phyloP scores from a whole-genome alignment of 1,140 invertebrate species.

The Chrysomallon squamiferum region DNA sequence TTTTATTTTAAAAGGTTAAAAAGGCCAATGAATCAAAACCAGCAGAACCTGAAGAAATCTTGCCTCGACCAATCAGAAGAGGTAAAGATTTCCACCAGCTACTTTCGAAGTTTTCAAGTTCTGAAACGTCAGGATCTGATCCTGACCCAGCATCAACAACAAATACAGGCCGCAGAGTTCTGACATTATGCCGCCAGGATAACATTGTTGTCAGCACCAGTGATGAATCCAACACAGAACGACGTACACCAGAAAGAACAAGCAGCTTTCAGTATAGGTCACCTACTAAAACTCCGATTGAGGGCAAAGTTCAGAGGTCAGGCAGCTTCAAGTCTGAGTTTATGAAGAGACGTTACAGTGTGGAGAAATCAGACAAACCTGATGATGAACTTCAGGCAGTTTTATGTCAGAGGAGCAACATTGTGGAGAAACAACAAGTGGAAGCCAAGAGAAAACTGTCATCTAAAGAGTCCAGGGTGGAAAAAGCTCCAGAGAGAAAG shows the following conservation, averaged over 20 bases:
- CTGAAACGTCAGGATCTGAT: slow-evolving; percentile 27
- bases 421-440: slow-evolving; percentile 1
- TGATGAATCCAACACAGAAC: slow-evolving; percentile 15
- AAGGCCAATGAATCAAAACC: neutral
- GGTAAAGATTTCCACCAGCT: slow-evolving; percentile 23
- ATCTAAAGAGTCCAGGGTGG: neutral
- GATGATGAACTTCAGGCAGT: slow-evolving; percentile 10
- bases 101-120: slow-evolving; percentile 30
- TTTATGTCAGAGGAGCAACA: neutral
- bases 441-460: neutral
- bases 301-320: slow-evolving; percentile 9
- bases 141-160: slow-evolving; percentile 11
- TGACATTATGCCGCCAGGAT: neutral
- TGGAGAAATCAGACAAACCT: slow-evolving; percentile 4
- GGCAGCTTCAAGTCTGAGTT: slow-evolving; percentile 25
- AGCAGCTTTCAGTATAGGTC: slow-evolving; percentile 10
- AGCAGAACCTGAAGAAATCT: neutral
- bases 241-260: slow-evolving; percentile 21
- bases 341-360: slow-evolving; percentile 11
- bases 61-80: neutral
- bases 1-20: too few relatives aligned
- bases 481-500: slow-evolving; percentile 8
- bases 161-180: neutral
- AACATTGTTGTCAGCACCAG: slow-evolving; percentile 12
- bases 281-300: neutral